phyloP scores from a whole-genome alignment of 2,888 invertebrate genomes.

The Synergus gifuensis region DNA sequence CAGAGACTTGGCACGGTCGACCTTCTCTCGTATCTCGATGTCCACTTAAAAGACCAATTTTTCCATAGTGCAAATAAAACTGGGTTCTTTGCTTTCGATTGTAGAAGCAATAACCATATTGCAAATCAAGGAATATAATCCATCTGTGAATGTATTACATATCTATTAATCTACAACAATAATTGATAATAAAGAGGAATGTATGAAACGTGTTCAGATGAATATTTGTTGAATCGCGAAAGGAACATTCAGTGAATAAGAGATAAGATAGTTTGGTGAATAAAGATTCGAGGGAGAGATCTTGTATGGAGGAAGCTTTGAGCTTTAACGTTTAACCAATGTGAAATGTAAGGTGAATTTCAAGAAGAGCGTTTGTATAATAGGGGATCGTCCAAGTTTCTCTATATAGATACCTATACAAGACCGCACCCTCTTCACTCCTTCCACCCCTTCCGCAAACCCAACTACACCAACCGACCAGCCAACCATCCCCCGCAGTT shows the following conservation, averaged over 20 bases:
- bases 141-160: neutral
- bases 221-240: constrained; percentile 11
- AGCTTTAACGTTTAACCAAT: constrained; percentile 15
- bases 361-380: constrained; percentile 53
- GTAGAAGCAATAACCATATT: constrained; percentile 10
- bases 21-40: constrained; percentile 26
- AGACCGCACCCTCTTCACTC: constrained; percentile 60
- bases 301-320: neutral
- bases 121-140: neutral
- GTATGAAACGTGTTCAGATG: neutral
- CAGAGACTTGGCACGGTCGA: constrained; percentile 42
- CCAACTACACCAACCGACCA: constrained; percentile 53
- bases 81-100: neutral
- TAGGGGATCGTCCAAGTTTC: constrained; percentile 64
- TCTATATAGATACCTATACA: constrained; percentile 58
- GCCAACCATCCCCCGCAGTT: constrained; percentile 67
- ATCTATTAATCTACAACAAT: too few species aligned
- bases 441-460: constrained; percentile 36
- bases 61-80: neutral
- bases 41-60: constrained; percentile 5
- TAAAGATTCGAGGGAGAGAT: constrained; percentile 1
- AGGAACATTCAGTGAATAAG: constrained; percentile 3
- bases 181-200: too few species aligned
- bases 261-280: constrained; percentile 5
- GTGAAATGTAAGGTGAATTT: constrained; percentile 51